phyloP scores from a whole-genome alignment of 2,113 vertebrate species.

The Corapipo altera region DNA sequence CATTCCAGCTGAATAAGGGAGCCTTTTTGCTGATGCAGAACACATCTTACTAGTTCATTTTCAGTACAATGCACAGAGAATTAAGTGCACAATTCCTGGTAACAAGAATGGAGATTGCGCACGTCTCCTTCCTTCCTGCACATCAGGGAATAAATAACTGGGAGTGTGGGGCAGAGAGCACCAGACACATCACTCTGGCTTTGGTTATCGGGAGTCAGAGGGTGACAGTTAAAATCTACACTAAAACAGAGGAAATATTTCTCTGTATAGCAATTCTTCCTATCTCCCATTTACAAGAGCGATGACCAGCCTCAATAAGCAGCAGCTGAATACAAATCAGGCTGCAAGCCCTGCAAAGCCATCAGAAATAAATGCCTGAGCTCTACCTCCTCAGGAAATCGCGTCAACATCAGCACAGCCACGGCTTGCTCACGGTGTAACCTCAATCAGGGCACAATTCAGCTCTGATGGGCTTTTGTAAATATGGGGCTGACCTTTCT shows the following conservation, averaged over 20 bases:
- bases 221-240: neutral
- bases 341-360: neutral
- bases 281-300: conserved; percentile 37
- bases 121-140: conserved; percentile 32
- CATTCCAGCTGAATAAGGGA: conserved; percentile 55
- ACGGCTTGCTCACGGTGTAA: neutral
- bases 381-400: neutral
- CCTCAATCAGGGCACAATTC: conserved; percentile 21
- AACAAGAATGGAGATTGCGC: conserved; percentile 57
- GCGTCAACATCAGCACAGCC: neutral
- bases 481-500: neutral
- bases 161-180: neutral
- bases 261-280: conserved; percentile 3
- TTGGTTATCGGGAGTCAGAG: neutral
- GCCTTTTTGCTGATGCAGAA: conserved; percentile 70
- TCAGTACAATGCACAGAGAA: conserved; percentile 67
- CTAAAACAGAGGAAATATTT: conserved; percentile 26
- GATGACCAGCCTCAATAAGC: conserved; percentile 26
- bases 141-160: neutral
- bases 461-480: neutral
- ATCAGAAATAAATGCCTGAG: neutral
- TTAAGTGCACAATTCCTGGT: conserved; percentile 64
- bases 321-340: conserved; percentile 50
- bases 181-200: neutral
- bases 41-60: conserved; percentile 57